phyloP scores from a whole-genome alignment of 2,888 invertebrate genomes.

The Sthenelais limicola region DNA sequence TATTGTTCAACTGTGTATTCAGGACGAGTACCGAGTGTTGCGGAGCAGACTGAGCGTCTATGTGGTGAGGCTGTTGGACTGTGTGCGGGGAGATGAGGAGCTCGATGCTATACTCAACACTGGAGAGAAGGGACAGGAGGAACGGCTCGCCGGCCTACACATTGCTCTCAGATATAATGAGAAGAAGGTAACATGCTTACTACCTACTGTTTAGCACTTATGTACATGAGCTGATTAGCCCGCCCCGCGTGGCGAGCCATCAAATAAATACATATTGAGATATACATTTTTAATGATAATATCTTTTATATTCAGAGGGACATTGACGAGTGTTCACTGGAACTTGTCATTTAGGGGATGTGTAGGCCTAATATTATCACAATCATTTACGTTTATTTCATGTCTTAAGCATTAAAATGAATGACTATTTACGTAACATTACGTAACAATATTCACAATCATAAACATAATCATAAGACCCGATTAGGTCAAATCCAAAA shows the following conservation, averaged over 20 bases:
- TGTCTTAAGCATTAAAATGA: no score
- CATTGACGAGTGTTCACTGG: neutral
- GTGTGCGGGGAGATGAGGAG: conserved; percentile 66
- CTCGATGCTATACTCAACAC: conserved; percentile 67
- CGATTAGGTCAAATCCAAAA: no score
- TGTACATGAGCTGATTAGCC: no score
- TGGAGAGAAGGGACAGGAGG: conserved; percentile 47
- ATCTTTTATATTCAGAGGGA: neutral
- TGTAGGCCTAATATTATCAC: no score
- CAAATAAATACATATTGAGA: neutral
- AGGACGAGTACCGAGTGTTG: conserved; percentile 66
- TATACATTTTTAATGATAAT: neutral
- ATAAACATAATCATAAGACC: no score
- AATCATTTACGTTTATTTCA: no score
- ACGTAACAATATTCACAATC: no score
- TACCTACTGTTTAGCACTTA: no score
- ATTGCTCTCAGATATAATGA: conserved; percentile 66
- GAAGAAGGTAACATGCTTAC: conserved; percentile 56
- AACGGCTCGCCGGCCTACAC: conserved; percentile 63
- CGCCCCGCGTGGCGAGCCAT: conserved; percentile 60
- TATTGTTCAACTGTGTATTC: conserved; percentile 25
- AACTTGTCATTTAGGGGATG: neutral
- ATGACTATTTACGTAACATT: no score
- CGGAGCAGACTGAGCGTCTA: conserved; percentile 64
- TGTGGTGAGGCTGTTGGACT: conserved; percentile 64